Evolutionary conservation across 2,888 invertebrate genomes (phyloP).

Genomic region (Blastobasis adustella): DNA sequence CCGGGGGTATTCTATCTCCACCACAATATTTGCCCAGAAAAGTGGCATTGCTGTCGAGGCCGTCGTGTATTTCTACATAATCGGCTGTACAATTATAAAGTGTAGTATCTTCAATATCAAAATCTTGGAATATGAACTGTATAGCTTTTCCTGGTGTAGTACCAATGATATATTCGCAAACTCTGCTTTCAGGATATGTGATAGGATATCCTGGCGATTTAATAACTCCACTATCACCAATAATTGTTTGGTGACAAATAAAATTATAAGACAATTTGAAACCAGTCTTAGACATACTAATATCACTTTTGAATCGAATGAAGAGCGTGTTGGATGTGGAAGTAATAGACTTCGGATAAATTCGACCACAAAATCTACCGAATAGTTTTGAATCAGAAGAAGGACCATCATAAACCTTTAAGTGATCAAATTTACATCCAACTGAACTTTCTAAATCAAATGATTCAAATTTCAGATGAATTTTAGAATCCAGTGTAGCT

Average conservation of each 20-base stretch:
- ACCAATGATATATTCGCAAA: conserved; percentile 81
- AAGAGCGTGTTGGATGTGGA: conserved; percentile 74
- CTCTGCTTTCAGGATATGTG: conserved; percentile 74
- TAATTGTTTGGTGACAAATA: conserved; percentile 57
- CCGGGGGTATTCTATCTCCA: conserved; percentile 63
- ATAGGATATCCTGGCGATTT: conserved; percentile 85
- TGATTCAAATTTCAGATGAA: conserved; percentile 78
- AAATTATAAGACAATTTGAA: conserved; percentile 48
- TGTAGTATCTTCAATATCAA: conserved; percentile 75
- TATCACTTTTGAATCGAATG: conserved; percentile 69
- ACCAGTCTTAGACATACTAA: conserved; percentile 36
- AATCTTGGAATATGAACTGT: conserved; percentile 77
- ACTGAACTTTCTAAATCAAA: conserved; percentile 78
- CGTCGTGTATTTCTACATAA: conserved; percentile 80
- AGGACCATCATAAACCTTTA: conserved; percentile 80
- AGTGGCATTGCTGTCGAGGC: conserved; percentile 77
- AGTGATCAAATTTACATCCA: conserved; percentile 77
- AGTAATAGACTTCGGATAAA: conserved; percentile 74
- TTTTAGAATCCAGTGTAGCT: conserved; percentile 75
- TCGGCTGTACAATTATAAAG: conserved; percentile 48
- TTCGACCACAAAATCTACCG: conserved; percentile 84
- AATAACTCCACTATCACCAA: conserved; percentile 76
- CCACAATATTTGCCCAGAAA: conserved; percentile 82
- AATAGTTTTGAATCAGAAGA: conserved; percentile 76
- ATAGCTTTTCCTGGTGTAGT: conserved; percentile 79